These are phyloP conservation scores for Neomicropteryx cornuta DNA, from an alignment of 1,140 invertebrate species.

Conservation along the genomic window DNA sequence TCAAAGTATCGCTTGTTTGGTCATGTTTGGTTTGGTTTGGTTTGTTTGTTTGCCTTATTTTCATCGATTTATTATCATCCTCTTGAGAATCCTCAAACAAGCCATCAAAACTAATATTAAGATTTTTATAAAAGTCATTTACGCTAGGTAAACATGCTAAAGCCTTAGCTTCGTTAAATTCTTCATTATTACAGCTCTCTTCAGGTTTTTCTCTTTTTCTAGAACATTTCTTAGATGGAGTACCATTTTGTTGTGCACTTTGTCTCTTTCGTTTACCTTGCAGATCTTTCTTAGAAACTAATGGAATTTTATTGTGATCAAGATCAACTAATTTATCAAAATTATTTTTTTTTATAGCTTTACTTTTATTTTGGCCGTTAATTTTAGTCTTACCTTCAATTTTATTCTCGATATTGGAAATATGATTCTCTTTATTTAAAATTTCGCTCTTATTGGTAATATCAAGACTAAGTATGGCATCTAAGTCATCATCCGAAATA, in stretches of 20 bases:
- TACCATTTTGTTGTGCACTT: constrained; percentile 12
- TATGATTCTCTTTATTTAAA: constrained; percentile 13
- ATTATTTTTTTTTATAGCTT: constrained; percentile 9
- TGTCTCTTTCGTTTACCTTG: constrained; percentile 17
- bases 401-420: constrained; percentile 13
- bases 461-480: constrained; percentile 8
- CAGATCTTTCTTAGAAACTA: constrained; percentile 22
- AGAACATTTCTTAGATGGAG: no score
- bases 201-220: constrained; percentile 11
- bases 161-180: constrained; percentile 15
- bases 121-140: constrained; percentile 28
- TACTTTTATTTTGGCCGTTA: constrained; percentile 12
- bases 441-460: neutral
- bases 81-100: constrained; percentile 12
- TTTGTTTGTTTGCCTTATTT: neutral
- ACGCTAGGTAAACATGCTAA: constrained; percentile 33
- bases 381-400: constrained; percentile 9
- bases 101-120: constrained; percentile 25
- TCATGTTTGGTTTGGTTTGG: constrained; percentile 1
- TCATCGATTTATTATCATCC: neutral
- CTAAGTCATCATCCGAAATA: constrained; percentile 6
- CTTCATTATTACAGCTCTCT: constrained; percentile 12
- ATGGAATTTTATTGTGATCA: constrained; percentile 32
- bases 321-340: constrained; percentile 24
- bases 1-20: constrained; percentile 6